Evolutionary conservation across 2,888 invertebrate species (phyloP), one percentile per base, ranked within the genome.

Genomic region (Microctonus brassicae): DNA sequence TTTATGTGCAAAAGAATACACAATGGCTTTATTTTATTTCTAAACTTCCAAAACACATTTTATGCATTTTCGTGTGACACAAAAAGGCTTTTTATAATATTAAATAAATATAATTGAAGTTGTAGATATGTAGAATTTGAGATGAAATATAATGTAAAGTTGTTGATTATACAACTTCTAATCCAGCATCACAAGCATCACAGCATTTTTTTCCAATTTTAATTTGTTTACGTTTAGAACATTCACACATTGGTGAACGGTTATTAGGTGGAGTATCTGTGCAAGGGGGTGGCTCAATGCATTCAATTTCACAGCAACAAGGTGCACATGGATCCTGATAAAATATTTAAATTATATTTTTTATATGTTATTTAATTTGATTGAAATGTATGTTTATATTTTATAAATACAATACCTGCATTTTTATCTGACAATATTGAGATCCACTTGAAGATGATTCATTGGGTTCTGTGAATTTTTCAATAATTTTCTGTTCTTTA

Each of bases 251-350:
- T 11, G 76, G 62, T 47, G 75, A 61, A 5, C 74, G 76, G 39
- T 73, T 69, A 58, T 26, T 42, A 9, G 52, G 70, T 29, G 47
- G 73, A 20, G 62, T 42, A 3, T 20, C 11, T 60, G 70, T 79
- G 1, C 79, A 75, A 1, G 80, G 76, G 24, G 80, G 80, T 26
- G 77, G 78, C 0, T 69, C 69, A 0, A 17, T 58, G 7, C 20
- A 24, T 20, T 70, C 47, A 7, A 52, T 20, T 6, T 77, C 75
- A 52, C 79, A 80, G 60, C 80, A 81, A 26, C 77, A 77, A 0
- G 76, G 79, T 0, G 72, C 76, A 39, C 75, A 79, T 36, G 81
- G 81, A 75, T 81, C 78, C 81, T 81, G 47, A 17, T 47, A 6
- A 39, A 57, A 1, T 13, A 22, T 22, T 47, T 1, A 42, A 42